These are phyloP conservation scores for Leucania comma DNA, from an alignment of 2,888 invertebrate species.

Conservation along the genomic window DNA sequence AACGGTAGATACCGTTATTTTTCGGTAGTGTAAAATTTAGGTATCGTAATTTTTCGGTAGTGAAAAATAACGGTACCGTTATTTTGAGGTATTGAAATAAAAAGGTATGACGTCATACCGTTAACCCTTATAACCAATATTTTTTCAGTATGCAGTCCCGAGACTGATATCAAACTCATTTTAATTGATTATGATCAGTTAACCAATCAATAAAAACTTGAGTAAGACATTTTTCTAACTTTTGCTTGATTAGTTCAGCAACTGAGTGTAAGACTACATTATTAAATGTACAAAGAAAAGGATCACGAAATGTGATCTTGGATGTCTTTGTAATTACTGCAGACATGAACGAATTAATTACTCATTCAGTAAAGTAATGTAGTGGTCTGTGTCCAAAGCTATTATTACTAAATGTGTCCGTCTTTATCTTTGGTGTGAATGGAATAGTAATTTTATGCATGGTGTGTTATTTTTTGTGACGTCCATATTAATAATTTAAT, in stretches of 20 bases:
- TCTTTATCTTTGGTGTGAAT: conserved; percentile 31
- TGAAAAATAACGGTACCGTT: too few species aligned
- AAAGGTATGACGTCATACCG: too few species aligned
- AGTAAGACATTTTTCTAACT: background rate
- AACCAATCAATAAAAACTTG: background rate
- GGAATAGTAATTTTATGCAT: conserved; percentile 53
- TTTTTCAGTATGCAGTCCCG: too few species aligned
- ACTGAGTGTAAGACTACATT: background rate
- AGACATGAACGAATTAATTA: conserved; percentile 52
- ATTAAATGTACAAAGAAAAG: conserved; percentile 15
- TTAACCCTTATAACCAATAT: too few species aligned
- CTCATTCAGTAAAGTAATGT: conserved; percentile 34
- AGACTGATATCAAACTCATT: background rate
- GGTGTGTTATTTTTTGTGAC: conserved; percentile 39
- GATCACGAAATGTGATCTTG: conserved; percentile 28
- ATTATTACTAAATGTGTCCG: conserved; percentile 29
- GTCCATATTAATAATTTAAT: conserved; percentile 25
- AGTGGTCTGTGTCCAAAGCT: conserved; percentile 22
- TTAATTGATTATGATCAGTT: background rate
- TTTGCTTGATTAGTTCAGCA: conserved; percentile 1
- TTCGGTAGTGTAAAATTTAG: too few species aligned
- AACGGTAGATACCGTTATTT: too few species aligned
- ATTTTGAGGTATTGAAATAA: too few species aligned
- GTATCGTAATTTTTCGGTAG: too few species aligned
- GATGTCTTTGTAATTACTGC: conserved; percentile 20